Conservation (phyloP, 2,113 vertebrate genomes). For the Crotalus helleri region DNA sequence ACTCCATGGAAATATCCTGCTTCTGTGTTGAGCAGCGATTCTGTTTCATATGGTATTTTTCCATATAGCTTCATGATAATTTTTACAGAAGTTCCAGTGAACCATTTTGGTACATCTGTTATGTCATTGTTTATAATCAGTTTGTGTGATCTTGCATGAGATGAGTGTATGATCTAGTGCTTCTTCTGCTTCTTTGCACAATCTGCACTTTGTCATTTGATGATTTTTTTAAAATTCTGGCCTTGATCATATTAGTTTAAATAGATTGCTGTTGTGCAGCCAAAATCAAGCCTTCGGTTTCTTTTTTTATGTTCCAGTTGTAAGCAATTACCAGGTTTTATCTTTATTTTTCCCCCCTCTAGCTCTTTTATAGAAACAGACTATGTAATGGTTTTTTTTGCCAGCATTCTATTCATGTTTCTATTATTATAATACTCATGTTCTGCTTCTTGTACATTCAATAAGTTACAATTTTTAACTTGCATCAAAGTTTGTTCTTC, state of each 20-base stretch:
- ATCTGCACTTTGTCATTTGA: background rate
- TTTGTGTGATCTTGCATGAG: background rate
- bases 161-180: background rate
- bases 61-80: no score
- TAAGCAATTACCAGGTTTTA: background rate
- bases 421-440: background rate
- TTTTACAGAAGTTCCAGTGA: no score
- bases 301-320: background rate
- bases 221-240: background rate
- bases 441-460: background rate
- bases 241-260: background rate
- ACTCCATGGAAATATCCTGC: no score
- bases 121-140: no score
- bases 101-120: no score
- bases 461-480: background rate
- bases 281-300: background rate
- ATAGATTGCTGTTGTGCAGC: background rate
- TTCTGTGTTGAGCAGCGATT: no score
- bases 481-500: background rate
- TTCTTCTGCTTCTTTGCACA: background rate
- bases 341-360: background rate
- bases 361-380: background rate
- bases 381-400: background rate
- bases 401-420: background rate
- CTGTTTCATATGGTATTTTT: no score